phyloP scores from a whole-genome alignment of 2,113 vertebrate genomes.

The Chloropsis hardwickii region DNA sequence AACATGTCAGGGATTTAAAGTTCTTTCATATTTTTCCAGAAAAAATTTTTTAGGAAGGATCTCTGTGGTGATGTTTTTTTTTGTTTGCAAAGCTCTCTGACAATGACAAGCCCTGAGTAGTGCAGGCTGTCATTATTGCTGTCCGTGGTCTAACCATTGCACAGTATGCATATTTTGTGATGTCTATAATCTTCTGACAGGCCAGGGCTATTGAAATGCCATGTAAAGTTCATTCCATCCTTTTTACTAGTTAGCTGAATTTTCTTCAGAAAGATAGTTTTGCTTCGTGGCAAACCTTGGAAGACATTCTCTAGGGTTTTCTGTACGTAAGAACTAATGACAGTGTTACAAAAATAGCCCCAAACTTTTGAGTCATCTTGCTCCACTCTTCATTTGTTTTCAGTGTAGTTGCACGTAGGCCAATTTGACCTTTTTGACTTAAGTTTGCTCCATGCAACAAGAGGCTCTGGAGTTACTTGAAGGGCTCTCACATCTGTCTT shows the following conservation, averaged over 20 bases:
- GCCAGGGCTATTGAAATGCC: constrained; percentile 19
- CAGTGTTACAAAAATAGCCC: background rate
- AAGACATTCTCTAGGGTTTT: background rate
- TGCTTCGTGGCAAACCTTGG: background rate
- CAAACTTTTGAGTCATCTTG: background rate
- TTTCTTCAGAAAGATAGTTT: background rate
- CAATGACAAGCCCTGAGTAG: background rate
- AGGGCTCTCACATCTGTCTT: background rate
- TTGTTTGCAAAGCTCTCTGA: background rate
- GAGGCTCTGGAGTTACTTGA: background rate
- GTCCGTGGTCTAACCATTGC: background rate
- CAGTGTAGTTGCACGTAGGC: background rate
- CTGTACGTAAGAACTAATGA: background rate
- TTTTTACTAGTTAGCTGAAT: background rate
- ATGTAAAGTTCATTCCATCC: background rate
- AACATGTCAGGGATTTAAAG: background rate
- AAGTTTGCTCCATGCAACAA: background rate
- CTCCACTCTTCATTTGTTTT: background rate
- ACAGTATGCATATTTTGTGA: background rate
- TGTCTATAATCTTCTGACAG: constrained; percentile 28
- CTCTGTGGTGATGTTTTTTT: background rate
- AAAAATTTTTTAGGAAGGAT: background rate
- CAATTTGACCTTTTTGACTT: background rate
- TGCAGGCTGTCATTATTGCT: background rate
- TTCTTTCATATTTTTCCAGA: background rate